Evolutionary conservation across 2,888 invertebrate genomes (phyloP).

Genomic region (Chrysotoxum bicinctum): DNA sequence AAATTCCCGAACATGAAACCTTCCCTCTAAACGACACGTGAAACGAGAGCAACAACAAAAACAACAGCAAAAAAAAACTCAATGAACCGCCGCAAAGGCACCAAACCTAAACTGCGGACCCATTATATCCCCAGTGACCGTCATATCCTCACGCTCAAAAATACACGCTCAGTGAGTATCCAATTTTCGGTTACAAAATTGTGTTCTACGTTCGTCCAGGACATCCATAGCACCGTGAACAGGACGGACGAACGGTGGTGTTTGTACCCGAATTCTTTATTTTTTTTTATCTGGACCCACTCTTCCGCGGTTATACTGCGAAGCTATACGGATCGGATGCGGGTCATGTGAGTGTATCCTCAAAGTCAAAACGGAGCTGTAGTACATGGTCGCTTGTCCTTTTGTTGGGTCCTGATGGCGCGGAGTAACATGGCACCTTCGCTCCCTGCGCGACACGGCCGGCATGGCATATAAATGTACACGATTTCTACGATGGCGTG

Average conservation of each 20-base stretch:
- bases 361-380: conserved; percentile 67
- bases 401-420: conserved; percentile 37
- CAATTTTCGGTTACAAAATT: conserved; percentile 74
- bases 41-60: conserved; percentile 15
- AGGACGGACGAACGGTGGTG: conserved; percentile 35
- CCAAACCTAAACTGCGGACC: conserved; percentile 68
- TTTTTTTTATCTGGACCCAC: conserved; percentile 31
- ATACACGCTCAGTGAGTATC: conserved; percentile 71
- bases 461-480: not conserved
- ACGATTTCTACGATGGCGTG: not conserved
- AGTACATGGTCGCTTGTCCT: conserved; percentile 62
- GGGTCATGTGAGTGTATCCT: conserved; percentile 65
- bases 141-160: conserved; percentile 55
- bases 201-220: conserved; percentile 50
- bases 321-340: conserved; percentile 47
- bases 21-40: conserved; percentile 19
- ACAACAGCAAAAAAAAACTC: conserved; percentile 30
- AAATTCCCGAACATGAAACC: conserved; percentile 73
- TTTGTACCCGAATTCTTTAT: conserved; percentile 33
- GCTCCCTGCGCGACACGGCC: not conserved
- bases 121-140: conserved; percentile 64
- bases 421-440: conserved; percentile 59
- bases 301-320: conserved; percentile 54
- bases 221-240: conserved; percentile 3
- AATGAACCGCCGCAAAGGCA: conserved; percentile 70